Conservation (phyloP, 2,888 invertebrate species). For the Spicauda simplicius region DNA sequence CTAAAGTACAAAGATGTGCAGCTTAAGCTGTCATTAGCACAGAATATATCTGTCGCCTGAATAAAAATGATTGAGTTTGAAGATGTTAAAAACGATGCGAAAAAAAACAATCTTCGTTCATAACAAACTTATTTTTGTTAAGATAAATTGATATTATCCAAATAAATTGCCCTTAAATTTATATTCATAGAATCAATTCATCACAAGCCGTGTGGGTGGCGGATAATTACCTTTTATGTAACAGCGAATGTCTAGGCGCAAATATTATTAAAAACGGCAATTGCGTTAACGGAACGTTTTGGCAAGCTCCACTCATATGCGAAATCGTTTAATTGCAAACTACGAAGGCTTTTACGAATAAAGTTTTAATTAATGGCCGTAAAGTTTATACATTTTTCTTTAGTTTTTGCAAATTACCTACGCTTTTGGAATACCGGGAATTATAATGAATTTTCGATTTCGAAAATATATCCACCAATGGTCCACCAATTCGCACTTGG, state of each 20-base stretch:
- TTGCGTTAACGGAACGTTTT: constrained; percentile 15
- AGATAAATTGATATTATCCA: neutral
- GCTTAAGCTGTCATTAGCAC: too few relatives aligned
- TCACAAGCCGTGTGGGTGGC: constrained; percentile 47
- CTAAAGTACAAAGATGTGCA: too few relatives aligned
- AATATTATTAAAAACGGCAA: constrained; percentile 36
- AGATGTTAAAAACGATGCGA: too few relatives aligned
- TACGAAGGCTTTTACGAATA: constrained; percentile 20
- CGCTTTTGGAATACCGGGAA: neutral
- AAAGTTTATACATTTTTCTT: constrained; percentile 17
- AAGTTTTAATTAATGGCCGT: constrained; percentile 32
- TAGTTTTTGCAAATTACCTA: neutral
- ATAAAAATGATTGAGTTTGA: too few relatives aligned
- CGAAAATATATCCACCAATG: neutral
- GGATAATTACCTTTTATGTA: constrained; percentile 45
- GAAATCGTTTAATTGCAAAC: constrained; percentile 29
- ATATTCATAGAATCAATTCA: constrained; percentile 7
- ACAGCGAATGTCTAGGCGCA: constrained; percentile 40
- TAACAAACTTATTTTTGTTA: too few relatives aligned
- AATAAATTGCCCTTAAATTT: neutral
- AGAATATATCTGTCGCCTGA: too few relatives aligned
- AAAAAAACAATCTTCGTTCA: too few relatives aligned
- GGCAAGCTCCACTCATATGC: constrained; percentile 15
- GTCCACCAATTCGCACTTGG: too few relatives aligned
- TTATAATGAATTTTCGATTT: neutral